A percentile compares a stretch with the other conserved stretches of the same genome.
Conservation (phyloP, 2,888 invertebrate genomes). For the Malthinus flaveolus region DNA sequence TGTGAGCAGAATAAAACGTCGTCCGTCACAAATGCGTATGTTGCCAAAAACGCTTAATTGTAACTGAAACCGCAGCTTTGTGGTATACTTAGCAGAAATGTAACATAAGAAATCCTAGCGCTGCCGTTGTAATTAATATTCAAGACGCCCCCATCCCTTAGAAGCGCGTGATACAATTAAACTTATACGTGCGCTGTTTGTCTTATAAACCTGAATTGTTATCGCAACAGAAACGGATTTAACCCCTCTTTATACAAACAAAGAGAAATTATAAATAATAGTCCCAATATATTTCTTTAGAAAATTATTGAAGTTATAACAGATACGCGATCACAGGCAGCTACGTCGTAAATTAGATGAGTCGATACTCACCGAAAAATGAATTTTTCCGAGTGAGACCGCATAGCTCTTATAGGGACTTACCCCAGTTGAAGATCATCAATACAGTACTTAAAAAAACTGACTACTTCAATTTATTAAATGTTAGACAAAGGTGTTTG, state of each 20-base stretch:
- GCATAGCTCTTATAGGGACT: too few relatives aligned
- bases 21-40: constrained; percentile 17
- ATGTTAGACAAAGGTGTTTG: too few relatives aligned
- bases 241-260: constrained; percentile 16
- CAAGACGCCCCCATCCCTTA: constrained; percentile 40
- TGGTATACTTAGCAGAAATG: constrained; percentile 25
- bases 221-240: constrained; percentile 35
- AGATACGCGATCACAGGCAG: too few relatives aligned
- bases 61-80: constrained; percentile 22
- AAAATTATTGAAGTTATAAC: too few relatives aligned
- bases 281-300: too few relatives aligned
- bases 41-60: constrained; percentile 19
- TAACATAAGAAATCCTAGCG: constrained; percentile 34
- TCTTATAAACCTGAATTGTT: constrained; percentile 34
- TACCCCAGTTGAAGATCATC: too few relatives aligned
- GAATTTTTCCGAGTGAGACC: too few relatives aligned
- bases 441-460: too few relatives aligned
- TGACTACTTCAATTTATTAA: too few relatives aligned
- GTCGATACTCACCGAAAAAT: too few relatives aligned
- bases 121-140: constrained; percentile 46
- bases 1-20: background rate
- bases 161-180: constrained; percentile 49
- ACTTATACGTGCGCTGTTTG: constrained; percentile 46
- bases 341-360: too few relatives aligned
- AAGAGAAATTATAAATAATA: background rate